Evolutionary conservation across 2,113 vertebrate species (phyloP), one percentile per base, ranked within the genome.

Genomic region (Fulmarus glacialis): DNA sequence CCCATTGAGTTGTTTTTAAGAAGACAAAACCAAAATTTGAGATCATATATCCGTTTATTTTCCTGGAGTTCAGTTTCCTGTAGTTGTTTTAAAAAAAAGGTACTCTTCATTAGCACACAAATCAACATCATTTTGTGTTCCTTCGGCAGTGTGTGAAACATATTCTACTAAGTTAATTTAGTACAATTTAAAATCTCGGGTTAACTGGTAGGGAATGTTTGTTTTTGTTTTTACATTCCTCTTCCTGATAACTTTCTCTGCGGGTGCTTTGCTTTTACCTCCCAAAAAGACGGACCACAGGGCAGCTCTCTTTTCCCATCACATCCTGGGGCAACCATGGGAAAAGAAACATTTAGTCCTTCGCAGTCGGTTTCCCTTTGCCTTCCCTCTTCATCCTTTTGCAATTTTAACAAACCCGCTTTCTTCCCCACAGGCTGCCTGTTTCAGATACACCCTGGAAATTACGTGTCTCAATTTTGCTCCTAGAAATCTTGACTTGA

Each of bases 401-500:
- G 66, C 67, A 87, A 68, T 91, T 97, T 89, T 88, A 91, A 93
- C 67, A 96, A 90, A 74, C 8, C 26, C 2, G 3, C 63, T 80
- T 83, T 68, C 55, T 86, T 27, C 64, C 59, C 67, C 21, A 70
- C 45, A 81, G 82, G 83, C 84, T 97, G 45, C 84, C 71, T 88
- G 21, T 96, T 96, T 90, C 82, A 90, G 71, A 83, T 47, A 82
- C 12, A n/a, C n/a, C 85, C 38, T 91, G 84, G 59, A 96, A 96
- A 94, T 52, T 40, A 59, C 0, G 1, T 55, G 55, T 88, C 94
- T 97, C 94, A 82, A 36, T 95, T 95, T 96, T 96, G 59, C 80
- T 96, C 15, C 74, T 55, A 86, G 94, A 91, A 95, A 88, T 90
- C 67, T 85, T 74, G 66, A 77, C 84, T 87, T 95, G 91, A 97